Percentiles rank a stretch among this genome's conserved stretches.
These are phyloP conservation scores for Dendronephthya gigantea DNA, from an alignment of 64 coral and sea anemone species.

Conservation along the genomic window DNA sequence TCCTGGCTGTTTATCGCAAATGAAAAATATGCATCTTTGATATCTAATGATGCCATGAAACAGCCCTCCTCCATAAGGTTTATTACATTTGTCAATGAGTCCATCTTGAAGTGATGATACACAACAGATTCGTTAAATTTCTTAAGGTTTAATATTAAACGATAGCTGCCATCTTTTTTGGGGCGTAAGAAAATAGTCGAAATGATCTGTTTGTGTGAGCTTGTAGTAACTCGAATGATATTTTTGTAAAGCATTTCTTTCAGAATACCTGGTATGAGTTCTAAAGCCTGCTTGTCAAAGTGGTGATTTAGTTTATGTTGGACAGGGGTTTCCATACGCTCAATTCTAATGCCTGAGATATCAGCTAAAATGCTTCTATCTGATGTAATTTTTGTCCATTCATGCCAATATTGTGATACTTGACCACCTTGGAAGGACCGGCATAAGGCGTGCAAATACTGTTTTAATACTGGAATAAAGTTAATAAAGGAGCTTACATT, in stretches of 20 bases:
- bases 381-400: too few relatives aligned
- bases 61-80: constrained; percentile 22
- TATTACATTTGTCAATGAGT: constrained; percentile 18
- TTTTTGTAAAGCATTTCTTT: constrained; percentile 28
- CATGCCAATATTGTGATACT: too few relatives aligned
- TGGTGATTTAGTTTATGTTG: constrained; percentile 24
- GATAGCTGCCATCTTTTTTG: constrained; percentile 32
- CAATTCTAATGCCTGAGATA: constrained; percentile 14
- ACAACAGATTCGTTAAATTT: constrained; percentile 29
- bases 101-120: constrained; percentile 43
- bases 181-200: constrained; percentile 26
- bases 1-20: constrained; percentile 2
- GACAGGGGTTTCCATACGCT: constrained; percentile 9
- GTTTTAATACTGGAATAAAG: too few relatives aligned
- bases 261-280: neutral
- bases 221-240: neutral
- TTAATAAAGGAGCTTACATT: too few relatives aligned
- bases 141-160: constrained; percentile 28
- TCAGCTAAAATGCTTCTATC: constrained; percentile 11
- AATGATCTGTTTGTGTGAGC: constrained; percentile 14
- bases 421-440: too few relatives aligned
- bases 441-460: too few relatives aligned
- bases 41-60: constrained; percentile 30
- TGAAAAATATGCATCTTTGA: constrained; percentile 42
- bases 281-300: neutral